Base-by-base conservation (phyloP, 2,797 vertebrate genomes). In the Siniperca undulata region DNA sequence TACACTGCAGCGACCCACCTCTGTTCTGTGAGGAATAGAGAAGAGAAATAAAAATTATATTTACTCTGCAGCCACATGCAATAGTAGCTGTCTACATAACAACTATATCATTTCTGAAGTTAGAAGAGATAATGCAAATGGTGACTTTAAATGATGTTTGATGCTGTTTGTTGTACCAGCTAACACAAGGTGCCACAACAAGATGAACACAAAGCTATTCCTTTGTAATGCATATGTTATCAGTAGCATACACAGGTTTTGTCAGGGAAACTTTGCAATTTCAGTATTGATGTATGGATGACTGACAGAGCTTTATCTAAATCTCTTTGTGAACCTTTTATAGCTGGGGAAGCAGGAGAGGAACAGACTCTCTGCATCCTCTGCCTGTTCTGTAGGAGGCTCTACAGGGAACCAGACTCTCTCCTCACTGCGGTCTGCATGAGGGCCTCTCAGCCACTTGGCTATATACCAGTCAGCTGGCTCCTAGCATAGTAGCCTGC, bases 291-390 rank as follows among this genome's bases (percentile, higher is more conserved):
- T 76, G 72, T 84, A 53, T 65, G 76, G 68, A 76, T 83, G 86
- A 93, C 65, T 91, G 90, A 89, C 85, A 82, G 86, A 76, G 71
- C 80, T 85, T 86, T 76, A 91, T 90, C 81, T 89, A 44, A 88
- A 89, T 91, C 79, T 90, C 85, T 94, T 89, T 93, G 90, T 92
- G 89, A 90, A 81, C 27, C 70, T 89, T 79, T 81, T 68, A 82
- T 48, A 81, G 76, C 62, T n/a, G 53, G 77, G 73, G 93, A 91
- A 59, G 71, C 55, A 82, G 87, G 80, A 81, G 86, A 80, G 81
- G 70, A 79, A 65, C 70, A 81, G 71, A 83, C 82, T 88, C 55
- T 87, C 86, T 86, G 88, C 81, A 89, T 93, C 91, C 90, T 89
- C 87, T 92, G 88, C 81, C 82, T 85, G 77, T 82, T 92, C 92